A percentile compares a stretch with the other conserved stretches of the same genome.
Evolutionary conservation across 2,113 vertebrate genomes (phyloP).

Genomic region (Redunca redunca): DNA sequence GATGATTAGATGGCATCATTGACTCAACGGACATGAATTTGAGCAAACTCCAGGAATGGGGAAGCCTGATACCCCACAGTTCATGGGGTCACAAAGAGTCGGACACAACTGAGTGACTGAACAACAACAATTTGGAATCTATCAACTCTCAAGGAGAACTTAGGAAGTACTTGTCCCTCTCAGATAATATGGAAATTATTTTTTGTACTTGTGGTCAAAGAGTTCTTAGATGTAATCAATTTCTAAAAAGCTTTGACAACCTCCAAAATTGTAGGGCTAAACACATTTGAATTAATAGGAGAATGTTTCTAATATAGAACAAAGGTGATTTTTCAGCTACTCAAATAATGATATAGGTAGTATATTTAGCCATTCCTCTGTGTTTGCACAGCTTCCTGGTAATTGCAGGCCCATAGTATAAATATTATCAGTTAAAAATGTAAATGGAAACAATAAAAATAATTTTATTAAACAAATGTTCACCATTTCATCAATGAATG

Average conservation of each 20-base stretch:
- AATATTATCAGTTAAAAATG: background rate
- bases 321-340: background rate
- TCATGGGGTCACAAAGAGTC: background rate
- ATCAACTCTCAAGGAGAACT: background rate
- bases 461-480: slow-evolving; percentile 13
- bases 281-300: background rate
- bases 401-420: background rate
- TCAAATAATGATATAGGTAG: background rate
- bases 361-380: background rate
- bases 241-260: background rate
- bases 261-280: background rate
- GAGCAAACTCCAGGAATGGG: background rate
- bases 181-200: background rate
- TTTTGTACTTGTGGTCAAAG: background rate
- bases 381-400: background rate
- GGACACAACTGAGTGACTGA: background rate
- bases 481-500: background rate
- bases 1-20: background rate
- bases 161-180: background rate
- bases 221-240: background rate
- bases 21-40: background rate
- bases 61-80: background rate
- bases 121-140: background rate
- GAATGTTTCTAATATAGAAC: background rate
- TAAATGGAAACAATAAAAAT: background rate